phyloP scores from a whole-genome alignment of 1,140 invertebrate species.

The Chrysomallon squamiferum region DNA sequence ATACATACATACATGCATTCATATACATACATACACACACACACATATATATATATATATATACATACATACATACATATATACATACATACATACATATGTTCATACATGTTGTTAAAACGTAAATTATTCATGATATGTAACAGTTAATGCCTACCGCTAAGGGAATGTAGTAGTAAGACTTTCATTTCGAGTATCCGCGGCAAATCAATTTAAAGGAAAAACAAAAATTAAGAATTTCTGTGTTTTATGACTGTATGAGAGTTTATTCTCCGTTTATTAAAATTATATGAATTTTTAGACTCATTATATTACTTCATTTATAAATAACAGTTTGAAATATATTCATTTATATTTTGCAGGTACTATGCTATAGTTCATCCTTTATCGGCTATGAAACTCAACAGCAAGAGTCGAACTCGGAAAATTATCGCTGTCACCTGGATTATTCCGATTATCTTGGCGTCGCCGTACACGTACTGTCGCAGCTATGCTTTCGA shows the following conservation, averaged over 20 bases:
- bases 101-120: no score
- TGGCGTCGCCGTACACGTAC: conserved; percentile 61
- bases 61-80: conserved; percentile 15
- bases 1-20: neutral
- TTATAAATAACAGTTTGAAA: no score
- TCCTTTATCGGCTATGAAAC: conserved; percentile 63
- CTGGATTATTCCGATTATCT: conserved; percentile 62
- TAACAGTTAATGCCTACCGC: no score
- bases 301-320: no score
- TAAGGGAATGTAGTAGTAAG: no score
- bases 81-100: conserved; percentile 9
- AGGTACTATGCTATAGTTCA: conserved; percentile 67
- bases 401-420: conserved; percentile 60
- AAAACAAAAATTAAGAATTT: no score
- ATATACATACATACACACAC: conserved; percentile 15
- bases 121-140: no score
- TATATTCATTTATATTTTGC: conserved; percentile 8
- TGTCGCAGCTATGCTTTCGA: conserved; percentile 39
- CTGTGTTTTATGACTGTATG: no score
- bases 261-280: no score
- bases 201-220: no score
- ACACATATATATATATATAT: conserved; percentile 17
- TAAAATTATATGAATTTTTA: no score
- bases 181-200: no score
- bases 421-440: conserved; percentile 60